A percentile compares a stretch with the other conserved stretches of the same genome.
These are phyloP conservation scores for Muntiacus muntjak DNA, from an alignment of 2,113 vertebrate species.

Conservation along the genomic window DNA sequence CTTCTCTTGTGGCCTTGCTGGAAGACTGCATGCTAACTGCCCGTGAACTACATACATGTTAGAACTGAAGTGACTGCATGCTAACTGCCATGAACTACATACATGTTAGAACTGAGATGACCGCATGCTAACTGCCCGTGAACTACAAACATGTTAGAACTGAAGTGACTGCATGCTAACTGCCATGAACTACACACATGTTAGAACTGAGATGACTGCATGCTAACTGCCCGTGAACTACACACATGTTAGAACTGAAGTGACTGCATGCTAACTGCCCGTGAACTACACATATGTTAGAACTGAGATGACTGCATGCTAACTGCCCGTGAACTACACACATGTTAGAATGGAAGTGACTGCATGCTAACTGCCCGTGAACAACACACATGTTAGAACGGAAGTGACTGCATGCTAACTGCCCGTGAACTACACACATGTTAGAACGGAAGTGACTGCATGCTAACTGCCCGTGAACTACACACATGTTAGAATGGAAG, in stretches of 20 bases:
- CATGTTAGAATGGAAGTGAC: rapidly evolving
- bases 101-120: rapidly evolving
- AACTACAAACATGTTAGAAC: rapidly evolving
- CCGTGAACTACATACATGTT: rapidly evolving
- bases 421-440: rapidly evolving
- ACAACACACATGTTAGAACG: rapidly evolving
- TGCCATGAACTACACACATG: rapidly evolving
- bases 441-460: rapidly evolving
- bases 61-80: rapidly evolving
- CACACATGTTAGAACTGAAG: rapidly evolving
- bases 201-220: rapidly evolving
- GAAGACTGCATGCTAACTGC: neutral
- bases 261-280: no score
- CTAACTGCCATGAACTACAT: rapidly evolving
- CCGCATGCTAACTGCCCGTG: rapidly evolving
- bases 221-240: rapidly evolving
- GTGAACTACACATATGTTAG: rapidly evolving
- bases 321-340: rapidly evolving
- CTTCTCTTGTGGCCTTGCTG: neutral
- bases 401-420: no score
- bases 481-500: rapidly evolving
- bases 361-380: rapidly evolving
- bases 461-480: rapidly evolving
- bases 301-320: no score
- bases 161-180: rapidly evolving